Conservation (phyloP, 2,113 vertebrate genomes). For the Spea bombifrons region DNA sequence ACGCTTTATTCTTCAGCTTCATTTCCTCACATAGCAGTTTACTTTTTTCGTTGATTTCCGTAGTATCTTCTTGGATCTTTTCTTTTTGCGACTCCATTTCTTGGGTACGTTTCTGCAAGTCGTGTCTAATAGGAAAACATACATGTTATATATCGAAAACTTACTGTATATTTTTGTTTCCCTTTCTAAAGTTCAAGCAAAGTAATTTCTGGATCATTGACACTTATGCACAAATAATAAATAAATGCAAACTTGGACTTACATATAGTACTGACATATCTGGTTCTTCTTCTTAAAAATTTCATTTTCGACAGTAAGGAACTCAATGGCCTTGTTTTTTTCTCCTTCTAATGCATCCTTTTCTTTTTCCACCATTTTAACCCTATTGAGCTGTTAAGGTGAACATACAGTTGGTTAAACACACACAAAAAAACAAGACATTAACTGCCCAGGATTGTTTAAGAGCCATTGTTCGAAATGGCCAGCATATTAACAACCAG, state of each 20-base stretch:
- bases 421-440: neutral
- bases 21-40: conserved; percentile 74
- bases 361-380: conserved; percentile 95
- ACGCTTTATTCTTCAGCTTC: conserved; percentile 79
- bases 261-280: conserved; percentile 89
- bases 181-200: neutral
- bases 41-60: conserved; percentile 81
- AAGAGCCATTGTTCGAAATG: too few species aligned
- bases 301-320: conserved; percentile 87
- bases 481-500: too few species aligned
- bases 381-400: conserved; percentile 82
- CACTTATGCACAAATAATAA: neutral
- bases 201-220: neutral
- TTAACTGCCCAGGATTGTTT: too few species aligned
- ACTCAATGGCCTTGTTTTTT: conserved; percentile 89
- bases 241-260: conserved; percentile 58
- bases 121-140: conserved; percentile 65
- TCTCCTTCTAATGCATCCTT: conserved; percentile 91
- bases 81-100: conserved; percentile 80
- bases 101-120: conserved; percentile 77
- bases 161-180: neutral
- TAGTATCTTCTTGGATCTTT: conserved; percentile 82
- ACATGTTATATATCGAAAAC: too few species aligned
- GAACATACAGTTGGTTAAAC: neutral
- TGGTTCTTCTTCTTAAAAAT: conserved; percentile 85